Base-by-base conservation (phyloP, 2,888 invertebrate species). In the Hemithea aestivaria region DNA sequence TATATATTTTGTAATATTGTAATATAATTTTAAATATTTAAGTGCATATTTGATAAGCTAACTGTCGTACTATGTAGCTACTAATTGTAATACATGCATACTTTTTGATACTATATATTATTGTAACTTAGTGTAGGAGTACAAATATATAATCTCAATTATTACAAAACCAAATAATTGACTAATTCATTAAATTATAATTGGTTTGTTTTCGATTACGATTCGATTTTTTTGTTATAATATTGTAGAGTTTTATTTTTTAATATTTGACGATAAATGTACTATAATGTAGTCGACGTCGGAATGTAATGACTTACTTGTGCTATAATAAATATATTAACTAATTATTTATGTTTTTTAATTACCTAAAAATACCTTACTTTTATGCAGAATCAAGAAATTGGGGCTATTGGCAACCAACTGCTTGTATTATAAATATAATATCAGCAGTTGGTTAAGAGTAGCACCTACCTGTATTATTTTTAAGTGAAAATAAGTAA, bases 71-170 rank as follows among this genome's bases (percentile, higher is more conserved):
- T 56, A 35, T 38, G 34, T 50, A 43, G 47, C 16, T 16, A 46
- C 33, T 43, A 41, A 41, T 44, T 8, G n/a, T 47, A 27, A 27
- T 40, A 41, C 35, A 38, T 32, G 10, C 28, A 29, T 53, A 56
- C 45, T 61, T 62, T 61, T 62, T 62, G 48, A 64, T 60, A 65
- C 51, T 46, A 50, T 54, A 36, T 46, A 48, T 39, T 28, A 40
- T 27, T 35, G 25, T 36, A 40, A 44, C 27, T 23, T 47, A 53
- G 40, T 16, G 2, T 44, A 44, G 39, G 37, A 36, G 27, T 36
- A 37, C 31, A 32, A 36, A 40, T 41, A 40, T 35, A 38, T 43
- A 52, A 52, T 52, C 47, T 52, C 49, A 52, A 35, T 37, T 45
- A 41, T 41, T 38, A 40, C 30, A 39, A 45, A 53, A 46, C 53